phyloP scores from a whole-genome alignment of 2,888 invertebrate genomes.

The Cerceris ruficornis region DNA sequence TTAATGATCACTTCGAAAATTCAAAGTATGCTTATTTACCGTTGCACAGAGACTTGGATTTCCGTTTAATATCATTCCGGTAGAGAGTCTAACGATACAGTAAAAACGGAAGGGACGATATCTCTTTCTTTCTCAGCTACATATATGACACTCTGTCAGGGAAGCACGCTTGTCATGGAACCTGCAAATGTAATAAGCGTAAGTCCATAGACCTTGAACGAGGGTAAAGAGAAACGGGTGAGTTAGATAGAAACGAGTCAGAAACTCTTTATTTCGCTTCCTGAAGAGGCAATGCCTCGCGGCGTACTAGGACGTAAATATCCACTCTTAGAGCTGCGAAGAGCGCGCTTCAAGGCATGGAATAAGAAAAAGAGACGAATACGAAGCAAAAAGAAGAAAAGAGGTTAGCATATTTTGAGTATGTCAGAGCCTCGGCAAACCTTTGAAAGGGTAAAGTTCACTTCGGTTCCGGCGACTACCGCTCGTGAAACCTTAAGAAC shows the following conservation, averaged over 20 bases:
- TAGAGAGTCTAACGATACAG: too few species aligned
- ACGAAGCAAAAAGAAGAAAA: constrained; percentile 3
- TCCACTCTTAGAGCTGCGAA: constrained; percentile 28
- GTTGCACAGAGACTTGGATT: too few species aligned
- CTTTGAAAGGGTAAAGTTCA: constrained; percentile 54
- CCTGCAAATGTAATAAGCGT: constrained; percentile 45
- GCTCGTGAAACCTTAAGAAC: constrained; percentile 18
- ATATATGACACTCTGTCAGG: background rate
- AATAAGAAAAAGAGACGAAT: background rate
- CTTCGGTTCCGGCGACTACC: constrained; percentile 19
- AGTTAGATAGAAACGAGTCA: constrained; percentile 17
- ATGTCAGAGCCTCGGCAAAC: constrained; percentile 44
- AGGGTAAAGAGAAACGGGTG: constrained; percentile 21
- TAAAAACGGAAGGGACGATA: too few species aligned
- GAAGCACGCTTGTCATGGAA: constrained; percentile 29
- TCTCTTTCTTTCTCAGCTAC: too few species aligned
- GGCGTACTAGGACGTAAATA: constrained; percentile 49
- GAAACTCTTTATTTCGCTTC: constrained; percentile 34
- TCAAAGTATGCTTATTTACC: too few species aligned
- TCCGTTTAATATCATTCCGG: too few species aligned
- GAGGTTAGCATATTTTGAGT: constrained; percentile 56
- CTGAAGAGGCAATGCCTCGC: constrained; percentile 34
- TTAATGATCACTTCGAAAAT: too few species aligned
- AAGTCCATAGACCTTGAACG: constrained; percentile 30
- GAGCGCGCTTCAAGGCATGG: constrained; percentile 14